These are phyloP conservation scores for Heliopora coerulea DNA, from an alignment of 92 coral and sea anemone genomes.

Conservation along the genomic window DNA sequence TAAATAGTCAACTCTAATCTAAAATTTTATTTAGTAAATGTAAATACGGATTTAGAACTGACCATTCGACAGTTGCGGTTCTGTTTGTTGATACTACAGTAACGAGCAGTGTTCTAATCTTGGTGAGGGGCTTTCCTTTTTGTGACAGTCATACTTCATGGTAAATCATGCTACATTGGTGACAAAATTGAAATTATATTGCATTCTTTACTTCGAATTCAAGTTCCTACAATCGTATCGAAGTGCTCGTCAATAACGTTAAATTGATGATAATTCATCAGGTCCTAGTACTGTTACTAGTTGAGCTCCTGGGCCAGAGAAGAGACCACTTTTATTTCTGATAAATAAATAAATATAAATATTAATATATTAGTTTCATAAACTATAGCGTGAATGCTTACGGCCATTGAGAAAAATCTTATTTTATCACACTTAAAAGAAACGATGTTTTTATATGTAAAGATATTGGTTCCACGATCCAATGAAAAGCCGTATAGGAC, in stretches of 20 bases:
- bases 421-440: no score
- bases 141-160: constrained; percentile 19
- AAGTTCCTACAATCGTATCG: neutral
- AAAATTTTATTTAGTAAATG: constrained; percentile 16
- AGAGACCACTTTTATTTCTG: no score
- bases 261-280: neutral
- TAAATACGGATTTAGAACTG: constrained; percentile 33
- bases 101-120: constrained; percentile 22
- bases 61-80: constrained; percentile 31
- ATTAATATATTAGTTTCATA: no score
- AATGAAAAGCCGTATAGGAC: no score
- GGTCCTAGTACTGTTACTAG: no score
- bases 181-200: neutral
- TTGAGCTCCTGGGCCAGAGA: no score
- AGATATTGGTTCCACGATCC: no score
- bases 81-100: constrained; percentile 27
- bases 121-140: constrained; percentile 22
- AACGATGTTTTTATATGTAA: no score
- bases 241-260: constrained; percentile 2
- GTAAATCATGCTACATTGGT: neutral
- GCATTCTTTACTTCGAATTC: neutral
- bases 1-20: constrained; percentile 3
- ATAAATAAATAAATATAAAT: no score
- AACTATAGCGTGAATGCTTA: no score
- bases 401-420: no score